A percentile compares a stretch with the other conserved stretches of the same genome.
Evolutionary conservation across 2,113 vertebrate species (phyloP).

Genomic region (Pimephales promelas): DNA sequence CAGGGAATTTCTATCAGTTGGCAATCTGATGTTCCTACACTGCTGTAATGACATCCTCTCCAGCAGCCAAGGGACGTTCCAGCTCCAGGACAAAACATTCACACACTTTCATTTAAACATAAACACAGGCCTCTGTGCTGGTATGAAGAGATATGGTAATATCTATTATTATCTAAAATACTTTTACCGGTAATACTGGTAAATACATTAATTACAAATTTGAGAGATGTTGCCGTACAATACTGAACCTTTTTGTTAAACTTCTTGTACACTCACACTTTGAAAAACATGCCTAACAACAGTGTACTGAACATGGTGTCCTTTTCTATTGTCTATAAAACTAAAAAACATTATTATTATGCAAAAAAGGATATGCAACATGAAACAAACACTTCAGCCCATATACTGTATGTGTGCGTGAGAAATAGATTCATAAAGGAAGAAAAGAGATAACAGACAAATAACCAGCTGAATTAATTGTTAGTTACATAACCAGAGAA

Average conservation of each 20-base stretch:
- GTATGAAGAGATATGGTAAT: constrained; percentile 51
- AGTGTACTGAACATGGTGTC: constrained; percentile 4
- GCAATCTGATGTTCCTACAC: constrained; percentile 33
- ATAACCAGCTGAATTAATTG: not conserved
- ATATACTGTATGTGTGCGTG: not conserved
- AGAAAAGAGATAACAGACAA: not conserved
- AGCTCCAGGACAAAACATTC: constrained; percentile 7
- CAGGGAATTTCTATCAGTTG: not conserved
- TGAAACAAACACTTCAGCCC: not conserved
- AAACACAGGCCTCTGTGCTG: constrained; percentile 10
- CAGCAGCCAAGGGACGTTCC: constrained; percentile 34
- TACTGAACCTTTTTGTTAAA: not conserved
- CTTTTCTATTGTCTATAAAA: not conserved
- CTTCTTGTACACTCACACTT: not conserved
- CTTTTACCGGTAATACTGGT: no score
- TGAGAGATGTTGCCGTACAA: not conserved
- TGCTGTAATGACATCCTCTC: constrained; percentile 42
- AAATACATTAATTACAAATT: constrained; percentile 33
- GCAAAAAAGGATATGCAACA: not conserved
- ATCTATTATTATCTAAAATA: no score
- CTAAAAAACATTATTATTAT: not conserved
- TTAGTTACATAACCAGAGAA: not conserved
- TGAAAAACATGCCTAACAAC: not conserved
- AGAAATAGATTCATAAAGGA: not conserved
- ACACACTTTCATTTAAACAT: constrained; percentile 22